Evolutionary conservation across 2,888 invertebrate species (phyloP).

Genomic region (Colletes collaris): DNA sequence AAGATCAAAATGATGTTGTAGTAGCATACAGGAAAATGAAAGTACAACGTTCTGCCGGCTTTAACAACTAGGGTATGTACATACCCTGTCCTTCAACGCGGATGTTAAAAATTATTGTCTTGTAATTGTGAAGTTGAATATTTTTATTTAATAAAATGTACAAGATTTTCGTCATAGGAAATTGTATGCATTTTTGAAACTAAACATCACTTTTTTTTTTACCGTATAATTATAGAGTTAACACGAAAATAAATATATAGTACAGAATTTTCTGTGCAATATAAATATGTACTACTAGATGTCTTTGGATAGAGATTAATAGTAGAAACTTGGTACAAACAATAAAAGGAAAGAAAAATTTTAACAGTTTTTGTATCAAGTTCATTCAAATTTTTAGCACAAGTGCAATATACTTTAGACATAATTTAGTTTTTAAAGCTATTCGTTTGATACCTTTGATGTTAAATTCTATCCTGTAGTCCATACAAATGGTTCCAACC

Average conservation of each 20-base stretch:
- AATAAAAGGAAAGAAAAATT: conserved; percentile 12
- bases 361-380: not conserved
- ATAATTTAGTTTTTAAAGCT: not conserved
- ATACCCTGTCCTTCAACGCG: not conserved
- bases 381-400: conserved; percentile 41
- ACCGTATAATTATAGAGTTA: conserved; percentile 43
- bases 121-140: conserved; percentile 16
- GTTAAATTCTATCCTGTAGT: conserved; percentile 86
- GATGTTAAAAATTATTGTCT: conserved; percentile 11
- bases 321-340: not conserved
- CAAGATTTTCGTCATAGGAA: conserved; percentile 31
- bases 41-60: conserved; percentile 59
- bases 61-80: conserved; percentile 56
- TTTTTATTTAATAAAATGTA: conserved; percentile 39
- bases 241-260: conserved; percentile 62
- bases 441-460: not conserved
- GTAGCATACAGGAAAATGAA: conserved; percentile 86
- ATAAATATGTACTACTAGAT: conserved; percentile 26
- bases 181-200: conserved; percentile 35
- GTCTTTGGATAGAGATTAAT: conserved; percentile 9
- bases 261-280: conserved; percentile 48
- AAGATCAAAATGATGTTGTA: conserved; percentile 85
- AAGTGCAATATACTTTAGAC: conserved; percentile 26
- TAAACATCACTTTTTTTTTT: conserved; percentile 47
- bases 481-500: conserved; percentile 95